A percentile compares a stretch with the other conserved stretches of the same genome.
These are phyloP conservation scores for Formica selysi DNA, from an alignment of 1,140 invertebrate genomes.

Conservation along the genomic window DNA sequence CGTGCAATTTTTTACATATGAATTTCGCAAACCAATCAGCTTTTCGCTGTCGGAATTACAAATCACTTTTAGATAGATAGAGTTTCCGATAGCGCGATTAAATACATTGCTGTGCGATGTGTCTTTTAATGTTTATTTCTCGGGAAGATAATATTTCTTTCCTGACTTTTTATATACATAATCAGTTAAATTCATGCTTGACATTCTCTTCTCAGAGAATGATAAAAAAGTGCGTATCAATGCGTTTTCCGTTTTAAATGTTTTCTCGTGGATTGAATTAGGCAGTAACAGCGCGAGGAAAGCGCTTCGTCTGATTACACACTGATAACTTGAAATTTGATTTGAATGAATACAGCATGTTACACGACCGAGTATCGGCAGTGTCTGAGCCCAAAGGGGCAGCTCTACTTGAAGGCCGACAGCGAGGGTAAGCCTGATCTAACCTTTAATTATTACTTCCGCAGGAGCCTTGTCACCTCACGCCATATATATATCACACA, in stretches of 20 bases:
- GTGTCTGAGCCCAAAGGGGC: slow-evolving; percentile 91
- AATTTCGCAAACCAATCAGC: slow-evolving; percentile 57
- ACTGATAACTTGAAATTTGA: slow-evolving; percentile 81
- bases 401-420: slow-evolving; percentile 93
- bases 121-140: slow-evolving; percentile 1
- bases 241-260: neutral
- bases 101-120: slow-evolving; percentile 16
- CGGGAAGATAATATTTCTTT: neutral
- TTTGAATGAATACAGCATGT: slow-evolving; percentile 87
- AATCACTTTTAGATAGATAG: neutral
- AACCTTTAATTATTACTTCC: slow-evolving; percentile 85
- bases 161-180: neutral
- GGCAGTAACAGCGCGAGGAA: slow-evolving; percentile 38
- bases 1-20: slow-evolving; percentile 51
- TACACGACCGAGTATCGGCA: slow-evolving; percentile 88
- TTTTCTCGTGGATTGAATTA: slow-evolving; percentile 23
- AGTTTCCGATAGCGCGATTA: slow-evolving; percentile 12
- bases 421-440: slow-evolving; percentile 91
- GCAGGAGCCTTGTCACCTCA: slow-evolving; percentile 81
- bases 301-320: slow-evolving; percentile 49
- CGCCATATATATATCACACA: slow-evolving; percentile 68
- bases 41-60: slow-evolving; percentile 25
- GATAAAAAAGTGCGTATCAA: neutral
- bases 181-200: neutral
- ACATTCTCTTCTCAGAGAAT: neutral